Percentiles rank a stretch among this genome's conserved stretches.
These are phyloP conservation scores for Atlantisia rogersi DNA, from an alignment of 2,113 vertebrate species.

Conservation along the genomic window DNA sequence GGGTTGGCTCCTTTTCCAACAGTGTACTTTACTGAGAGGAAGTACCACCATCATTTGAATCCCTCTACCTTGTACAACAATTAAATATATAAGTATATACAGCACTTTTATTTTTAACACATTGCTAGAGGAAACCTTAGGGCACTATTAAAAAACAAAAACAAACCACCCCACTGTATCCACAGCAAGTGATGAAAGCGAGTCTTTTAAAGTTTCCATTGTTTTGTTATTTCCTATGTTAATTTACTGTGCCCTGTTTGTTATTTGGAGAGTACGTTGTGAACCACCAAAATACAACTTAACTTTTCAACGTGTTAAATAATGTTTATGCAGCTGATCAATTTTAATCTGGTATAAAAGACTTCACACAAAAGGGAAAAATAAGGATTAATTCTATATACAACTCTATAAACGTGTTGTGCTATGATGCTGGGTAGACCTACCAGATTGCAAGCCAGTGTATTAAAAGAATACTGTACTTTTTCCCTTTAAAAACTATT, in stretches of 20 bases:
- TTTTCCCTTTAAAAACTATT: conserved; percentile 95
- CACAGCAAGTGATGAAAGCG: conserved; percentile 68
- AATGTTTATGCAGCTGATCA: conserved; percentile 79
- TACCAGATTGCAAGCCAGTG: conserved; percentile 95
- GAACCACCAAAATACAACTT: conserved; percentile 88
- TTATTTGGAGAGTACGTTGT: conserved; percentile 75
- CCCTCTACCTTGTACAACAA: conserved; percentile 80
- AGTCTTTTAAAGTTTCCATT: conserved; percentile 19
- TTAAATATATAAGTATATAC: conserved; percentile 85
- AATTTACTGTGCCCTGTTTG: conserved; percentile 54
- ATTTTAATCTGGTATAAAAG: conserved; percentile 81
- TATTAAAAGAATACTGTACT: conserved; percentile 95
- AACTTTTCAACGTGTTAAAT: conserved; percentile 80
- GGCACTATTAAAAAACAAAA: conserved; percentile 82
- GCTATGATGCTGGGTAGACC: conserved; percentile 80
- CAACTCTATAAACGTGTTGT: conserved; percentile 86
- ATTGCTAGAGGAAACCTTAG: conserved; percentile 77
- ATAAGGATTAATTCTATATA: conserved; percentile 83
- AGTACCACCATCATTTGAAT: conserved; percentile 75
- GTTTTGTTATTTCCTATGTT: conserved; percentile 49
- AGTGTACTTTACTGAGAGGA: conserved; percentile 56
- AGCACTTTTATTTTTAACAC: conserved; percentile 84
- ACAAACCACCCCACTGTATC: conserved; percentile 64
- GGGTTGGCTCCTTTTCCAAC: conserved; percentile 58
- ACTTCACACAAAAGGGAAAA: conserved; percentile 76